Conservation (phyloP, 2,113 vertebrate species). For the Eupsittula cactorum region DNA sequence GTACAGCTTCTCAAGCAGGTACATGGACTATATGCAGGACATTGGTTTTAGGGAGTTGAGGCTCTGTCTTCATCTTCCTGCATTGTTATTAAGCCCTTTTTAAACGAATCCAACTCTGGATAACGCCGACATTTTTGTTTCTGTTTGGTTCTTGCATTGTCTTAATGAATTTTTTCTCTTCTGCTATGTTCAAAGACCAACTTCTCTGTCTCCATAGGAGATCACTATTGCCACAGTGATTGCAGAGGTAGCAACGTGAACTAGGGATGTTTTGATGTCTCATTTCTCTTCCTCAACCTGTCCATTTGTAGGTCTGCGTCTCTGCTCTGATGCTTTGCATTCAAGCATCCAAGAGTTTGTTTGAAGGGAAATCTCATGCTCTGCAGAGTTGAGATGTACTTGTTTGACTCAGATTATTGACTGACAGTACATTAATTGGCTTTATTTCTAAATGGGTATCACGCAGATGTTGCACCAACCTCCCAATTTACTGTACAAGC, state of each 20-base stretch:
- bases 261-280: neutral
- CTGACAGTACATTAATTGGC: fast-evolving
- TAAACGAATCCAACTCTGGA: neutral
- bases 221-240: too few relatives aligned
- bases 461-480: neutral
- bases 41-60: neutral
- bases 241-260: neutral
- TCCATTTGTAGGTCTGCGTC: neutral
- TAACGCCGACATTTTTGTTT: neutral
- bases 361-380: neutral
- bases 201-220: fast-evolving
- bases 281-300: neutral
- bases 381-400: neutral
- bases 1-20: neutral
- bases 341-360: neutral
- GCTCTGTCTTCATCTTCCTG: neutral
- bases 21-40: neutral
- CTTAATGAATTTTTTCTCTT: neutral
- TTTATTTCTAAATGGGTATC: neutral
- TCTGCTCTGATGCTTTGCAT: neutral
- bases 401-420: fast-evolving
- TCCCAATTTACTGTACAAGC: neutral
- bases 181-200: neutral
- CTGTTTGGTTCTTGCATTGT: neutral
- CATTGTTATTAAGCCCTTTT: neutral